Evolutionary conservation across 2,797 vertebrate genomes (phyloP), one percentile per base, ranked within the genome.

Genomic region (Myotis pilosus): DNA sequence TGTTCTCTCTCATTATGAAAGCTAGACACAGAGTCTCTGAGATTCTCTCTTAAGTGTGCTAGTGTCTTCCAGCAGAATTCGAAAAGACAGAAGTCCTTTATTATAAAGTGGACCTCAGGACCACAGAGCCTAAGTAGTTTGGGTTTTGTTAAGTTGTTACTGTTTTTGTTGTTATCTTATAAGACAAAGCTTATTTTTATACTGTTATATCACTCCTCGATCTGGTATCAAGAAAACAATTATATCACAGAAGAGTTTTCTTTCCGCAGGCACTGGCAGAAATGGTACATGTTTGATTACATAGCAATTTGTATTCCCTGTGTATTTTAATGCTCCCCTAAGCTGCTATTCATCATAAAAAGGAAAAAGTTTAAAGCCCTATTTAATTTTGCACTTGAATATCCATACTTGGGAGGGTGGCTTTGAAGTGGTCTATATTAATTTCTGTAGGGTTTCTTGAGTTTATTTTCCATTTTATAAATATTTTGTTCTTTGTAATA

Each of bases 371-470:
- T 66, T 53, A 66, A 94, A 92, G 28, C 44, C 47, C 30, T 38
- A 0, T 89, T 94, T 89, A 47, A 92, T 80, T 90, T 94, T 94
- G 36, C 83, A 22, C 69, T 89, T 92, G 87, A 91, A 62, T 91
- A 90, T 79, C 49, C 4, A 8, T 85, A 25, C 0, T 75, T 10
- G 16, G 25, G 25, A 9, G 23, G 38, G 4, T 74, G 33, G 20
- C n/a, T 94, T 93, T 68, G 22, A 86, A 89, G 62, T 55, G 44
- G 13, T 72, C 41, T 92, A 0, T 94, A 55, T 78, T 25, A 84
- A 17, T 94, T 96, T 96, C 72, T 97, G 0, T 86, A 68, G 41
- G 36, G 8, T 75, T 92, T 83, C 60, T 74, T 78, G 44, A 85
- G 76, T 95, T 86, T 79, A 60, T 78, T 91, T 94, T 23, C 60